Percentiles rank a stretch among this genome's conserved stretches.
Evolutionary conservation across 2,888 invertebrate species (phyloP).

Genomic region (Nipponacmea schrenckii): DNA sequence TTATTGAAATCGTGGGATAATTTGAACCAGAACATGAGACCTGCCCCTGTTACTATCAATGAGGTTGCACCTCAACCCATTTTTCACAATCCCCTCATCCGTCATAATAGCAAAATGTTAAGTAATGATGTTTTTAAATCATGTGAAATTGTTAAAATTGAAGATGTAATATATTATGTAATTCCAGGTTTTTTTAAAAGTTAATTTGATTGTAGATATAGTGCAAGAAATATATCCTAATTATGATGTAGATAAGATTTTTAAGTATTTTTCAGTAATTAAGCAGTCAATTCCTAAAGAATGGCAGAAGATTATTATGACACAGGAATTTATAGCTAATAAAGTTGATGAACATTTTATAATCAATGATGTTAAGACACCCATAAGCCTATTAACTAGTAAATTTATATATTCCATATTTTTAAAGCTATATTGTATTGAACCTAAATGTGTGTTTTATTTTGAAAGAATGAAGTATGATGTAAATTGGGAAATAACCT

Average conservation of each 20-base stretch:
- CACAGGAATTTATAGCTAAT: neutral
- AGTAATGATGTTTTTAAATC: too few relatives aligned
- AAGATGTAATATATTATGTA: neutral
- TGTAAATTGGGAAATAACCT: neutral
- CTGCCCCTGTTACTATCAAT: neutral
- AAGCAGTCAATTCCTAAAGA: neutral
- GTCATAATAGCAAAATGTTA: neutral
- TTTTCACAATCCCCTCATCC: neutral
- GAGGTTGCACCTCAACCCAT: neutral
- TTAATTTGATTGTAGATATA: neutral
- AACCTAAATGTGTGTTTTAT: neutral
- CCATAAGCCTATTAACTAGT: neutral
- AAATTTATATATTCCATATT: neutral
- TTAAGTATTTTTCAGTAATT: too few relatives aligned
- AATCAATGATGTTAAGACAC: neutral
- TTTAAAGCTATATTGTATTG: neutral
- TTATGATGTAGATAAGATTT: neutral
- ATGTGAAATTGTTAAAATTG: neutral
- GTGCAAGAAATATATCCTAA: neutral
- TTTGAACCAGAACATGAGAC: too few relatives aligned
- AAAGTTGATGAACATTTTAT: too few relatives aligned
- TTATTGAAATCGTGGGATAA: too few relatives aligned
- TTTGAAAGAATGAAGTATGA: neutral
- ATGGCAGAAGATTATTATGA: neutral
- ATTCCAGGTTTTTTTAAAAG: neutral